A percentile compares a stretch with the other conserved stretches of the same genome.
These are phyloP conservation scores for Zaprionus nigranus DNA, from an alignment of 1,140 invertebrate species.

Conservation along the genomic window DNA sequence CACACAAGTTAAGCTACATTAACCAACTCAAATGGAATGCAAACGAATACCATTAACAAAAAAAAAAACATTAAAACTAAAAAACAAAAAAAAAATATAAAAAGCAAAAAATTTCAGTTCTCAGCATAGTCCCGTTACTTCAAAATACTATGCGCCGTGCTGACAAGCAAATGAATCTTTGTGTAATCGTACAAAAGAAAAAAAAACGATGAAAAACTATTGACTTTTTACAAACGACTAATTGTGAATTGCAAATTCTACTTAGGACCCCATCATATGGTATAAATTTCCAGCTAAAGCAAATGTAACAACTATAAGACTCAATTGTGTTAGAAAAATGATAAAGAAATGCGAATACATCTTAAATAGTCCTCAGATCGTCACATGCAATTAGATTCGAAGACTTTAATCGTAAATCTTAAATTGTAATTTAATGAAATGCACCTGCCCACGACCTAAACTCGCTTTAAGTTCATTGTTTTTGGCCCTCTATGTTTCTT, in stretches of 20 bases:
- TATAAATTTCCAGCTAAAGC: constrained; percentile 65
- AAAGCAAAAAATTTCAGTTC: constrained; percentile 32
- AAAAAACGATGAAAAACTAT: constrained; percentile 28
- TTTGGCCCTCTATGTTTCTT: constrained; percentile 32
- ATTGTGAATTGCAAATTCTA: constrained; percentile 51
- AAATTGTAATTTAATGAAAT: constrained; percentile 41
- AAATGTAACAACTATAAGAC: constrained; percentile 66
- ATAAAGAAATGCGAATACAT: constrained; percentile 42
- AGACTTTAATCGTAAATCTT: constrained; percentile 71
- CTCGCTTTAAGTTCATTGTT: constrained; percentile 61
- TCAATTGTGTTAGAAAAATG: constrained; percentile 66
- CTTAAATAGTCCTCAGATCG: constrained; percentile 29
- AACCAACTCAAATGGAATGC: constrained; percentile 67
- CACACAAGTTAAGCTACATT: constrained; percentile 36
- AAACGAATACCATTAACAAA: constrained; percentile 69
- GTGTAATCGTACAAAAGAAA: constrained; percentile 63
- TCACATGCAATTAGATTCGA: constrained; percentile 58
- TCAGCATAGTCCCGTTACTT: constrained; percentile 24
- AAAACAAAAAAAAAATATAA: constrained; percentile 22
- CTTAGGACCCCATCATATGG: constrained; percentile 36
- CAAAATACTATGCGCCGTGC: constrained; percentile 58
- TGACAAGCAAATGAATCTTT: constrained; percentile 59
- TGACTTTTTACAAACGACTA: constrained; percentile 66
- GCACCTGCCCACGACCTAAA: constrained; percentile 41
- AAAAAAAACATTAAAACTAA: constrained; percentile 42